Conservation (phyloP, 1,140 invertebrate species). For the Saxidomus purpurata region DNA sequence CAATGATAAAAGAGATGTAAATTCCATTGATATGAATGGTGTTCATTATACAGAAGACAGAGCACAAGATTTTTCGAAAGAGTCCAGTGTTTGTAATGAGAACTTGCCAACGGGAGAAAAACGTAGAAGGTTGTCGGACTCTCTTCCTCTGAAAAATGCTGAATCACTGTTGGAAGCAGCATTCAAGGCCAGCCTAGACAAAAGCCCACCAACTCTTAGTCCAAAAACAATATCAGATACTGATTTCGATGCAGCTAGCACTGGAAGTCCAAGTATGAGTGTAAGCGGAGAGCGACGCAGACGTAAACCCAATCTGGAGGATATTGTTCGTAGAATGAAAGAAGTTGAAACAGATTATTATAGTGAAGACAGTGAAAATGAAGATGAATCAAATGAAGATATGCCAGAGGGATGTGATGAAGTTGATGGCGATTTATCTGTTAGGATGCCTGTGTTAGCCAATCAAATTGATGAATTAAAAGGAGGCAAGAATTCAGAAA, state of each 20-base stretch:
- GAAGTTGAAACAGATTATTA: slow-evolving; percentile 74
- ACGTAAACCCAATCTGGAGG: slow-evolving; percentile 82
- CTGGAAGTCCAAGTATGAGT: slow-evolving; percentile 70
- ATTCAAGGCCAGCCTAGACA: slow-evolving; percentile 55
- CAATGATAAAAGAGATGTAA: slow-evolving; percentile 42
- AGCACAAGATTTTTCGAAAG: not conserved
- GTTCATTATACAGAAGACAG: slow-evolving; percentile 31
- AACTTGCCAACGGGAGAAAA: slow-evolving; percentile 11
- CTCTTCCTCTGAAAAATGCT: slow-evolving; percentile 49
- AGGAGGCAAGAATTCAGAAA: slow-evolving; percentile 23
- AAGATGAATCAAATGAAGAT: slow-evolving; percentile 73
- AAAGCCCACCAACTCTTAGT: slow-evolving; percentile 70
- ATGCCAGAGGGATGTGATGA: slow-evolving; percentile 74
- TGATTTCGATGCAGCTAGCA: slow-evolving; percentile 65
- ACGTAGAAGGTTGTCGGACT: slow-evolving; percentile 45
- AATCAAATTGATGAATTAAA: slow-evolving; percentile 30
- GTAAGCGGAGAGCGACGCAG: slow-evolving; percentile 63
- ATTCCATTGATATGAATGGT: slow-evolving; percentile 52
- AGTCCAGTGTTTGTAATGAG: slow-evolving; percentile 6
- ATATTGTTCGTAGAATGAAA: slow-evolving; percentile 81
- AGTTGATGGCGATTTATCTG: slow-evolving; percentile 76
- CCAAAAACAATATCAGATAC: slow-evolving; percentile 69
- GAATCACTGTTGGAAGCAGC: slow-evolving; percentile 56
- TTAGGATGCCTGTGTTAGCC: slow-evolving; percentile 41
- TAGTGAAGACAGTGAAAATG: slow-evolving; percentile 77